These are phyloP conservation scores for Ips typographus DNA, from an alignment of 1,140 invertebrate species.

Conservation along the genomic window DNA sequence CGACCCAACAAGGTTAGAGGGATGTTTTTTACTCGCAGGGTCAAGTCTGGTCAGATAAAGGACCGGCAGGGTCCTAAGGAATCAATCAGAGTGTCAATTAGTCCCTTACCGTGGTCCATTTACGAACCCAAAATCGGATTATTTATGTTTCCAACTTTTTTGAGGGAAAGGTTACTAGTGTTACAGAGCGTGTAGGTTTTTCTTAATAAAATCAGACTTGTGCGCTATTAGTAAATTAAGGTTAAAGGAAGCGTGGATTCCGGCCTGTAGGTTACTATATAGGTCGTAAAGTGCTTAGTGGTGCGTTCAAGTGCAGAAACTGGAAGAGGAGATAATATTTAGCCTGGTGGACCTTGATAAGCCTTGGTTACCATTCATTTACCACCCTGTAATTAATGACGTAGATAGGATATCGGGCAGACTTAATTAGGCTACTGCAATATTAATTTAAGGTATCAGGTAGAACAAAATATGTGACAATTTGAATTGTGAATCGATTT, in stretches of 20 bases:
- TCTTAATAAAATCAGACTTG: neutral
- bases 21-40: conserved; percentile 20
- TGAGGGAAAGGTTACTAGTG: neutral
- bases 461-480: neutral
- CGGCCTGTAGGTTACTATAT: neutral
- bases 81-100: conserved; percentile 40
- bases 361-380: conserved; percentile 11
- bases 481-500: neutral
- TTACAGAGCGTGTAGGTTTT: neutral
- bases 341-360: conserved; percentile 31
- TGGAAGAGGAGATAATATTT: conserved; percentile 30
- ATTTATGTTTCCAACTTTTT: neutral
- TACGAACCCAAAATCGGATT: conserved; percentile 25
- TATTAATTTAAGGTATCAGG: conserved; percentile 2
- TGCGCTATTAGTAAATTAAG: neutral
- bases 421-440: conserved; percentile 13
- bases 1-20: conserved; percentile 3
- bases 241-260: neutral
- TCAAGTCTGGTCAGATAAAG: conserved; percentile 34
- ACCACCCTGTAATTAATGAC: conserved; percentile 31
- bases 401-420: conserved; percentile 21
- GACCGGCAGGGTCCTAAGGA: conserved; percentile 24
- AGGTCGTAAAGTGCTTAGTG: neutral
- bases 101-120: conserved; percentile 11
- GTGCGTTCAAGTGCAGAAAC: neutral